Percentiles rank a stretch among this genome's conserved stretches.
Conservation (phyloP, 2,113 vertebrate species). For the Alectura lathami region DNA sequence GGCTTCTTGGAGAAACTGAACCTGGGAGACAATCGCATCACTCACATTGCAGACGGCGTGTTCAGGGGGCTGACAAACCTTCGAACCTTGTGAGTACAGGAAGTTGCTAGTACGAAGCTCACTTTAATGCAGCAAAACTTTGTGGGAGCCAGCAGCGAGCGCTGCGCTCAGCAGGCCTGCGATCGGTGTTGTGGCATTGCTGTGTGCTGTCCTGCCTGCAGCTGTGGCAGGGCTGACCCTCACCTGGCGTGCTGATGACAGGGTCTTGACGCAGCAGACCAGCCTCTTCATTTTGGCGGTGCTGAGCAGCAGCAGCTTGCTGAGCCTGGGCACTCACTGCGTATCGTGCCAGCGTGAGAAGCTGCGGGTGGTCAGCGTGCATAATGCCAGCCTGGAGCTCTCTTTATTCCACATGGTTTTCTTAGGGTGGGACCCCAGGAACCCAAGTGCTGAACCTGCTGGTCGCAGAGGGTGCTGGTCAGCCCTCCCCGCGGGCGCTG, state of each 20-base stretch:
- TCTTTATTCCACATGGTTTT: background rate
- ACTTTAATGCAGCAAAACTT: background rate
- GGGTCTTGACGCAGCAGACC: background rate
- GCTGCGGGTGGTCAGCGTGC: background rate
- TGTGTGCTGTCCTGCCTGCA: background rate
- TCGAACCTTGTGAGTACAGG: conserved; percentile 86
- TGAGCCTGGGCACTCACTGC: background rate
- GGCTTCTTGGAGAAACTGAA: conserved; percentile 89
- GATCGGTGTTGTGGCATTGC: fast-evolving
- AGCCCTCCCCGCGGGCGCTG: background rate
- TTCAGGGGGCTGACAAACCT: conserved; percentile 88
- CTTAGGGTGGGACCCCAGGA: background rate
- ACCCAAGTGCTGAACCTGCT: background rate
- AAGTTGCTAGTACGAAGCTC: background rate
- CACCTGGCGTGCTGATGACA: background rate
- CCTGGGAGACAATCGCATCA: conserved; percentile 91
- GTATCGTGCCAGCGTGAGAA: fast-evolving
- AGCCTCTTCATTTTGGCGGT: background rate
- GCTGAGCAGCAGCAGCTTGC: background rate
- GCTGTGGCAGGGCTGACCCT: background rate
- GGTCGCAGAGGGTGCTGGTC: background rate
- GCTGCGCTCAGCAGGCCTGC: background rate
- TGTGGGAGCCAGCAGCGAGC: background rate
- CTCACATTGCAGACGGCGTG: conserved; percentile 91
- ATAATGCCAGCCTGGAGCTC: background rate